phyloP scores from a whole-genome alignment of 2,888 invertebrate species.

The Ophraella communa region DNA sequence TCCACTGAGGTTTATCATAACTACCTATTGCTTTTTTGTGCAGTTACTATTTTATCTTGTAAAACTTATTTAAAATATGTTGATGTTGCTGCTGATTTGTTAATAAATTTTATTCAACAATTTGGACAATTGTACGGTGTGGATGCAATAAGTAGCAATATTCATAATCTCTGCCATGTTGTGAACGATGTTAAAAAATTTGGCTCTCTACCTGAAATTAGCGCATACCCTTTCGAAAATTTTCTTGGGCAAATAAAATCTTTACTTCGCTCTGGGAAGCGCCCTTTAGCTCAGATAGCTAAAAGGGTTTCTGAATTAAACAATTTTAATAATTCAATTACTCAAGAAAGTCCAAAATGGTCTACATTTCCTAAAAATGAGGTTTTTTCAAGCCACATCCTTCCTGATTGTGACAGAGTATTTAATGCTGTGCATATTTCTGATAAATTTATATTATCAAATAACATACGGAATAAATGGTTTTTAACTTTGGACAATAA shows the following conservation, averaged over 20 bases:
- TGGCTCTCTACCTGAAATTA: background rate
- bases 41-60: background rate
- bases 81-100: background rate
- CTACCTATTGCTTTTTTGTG: background rate
- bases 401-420: too few species aligned
- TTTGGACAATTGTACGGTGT: background rate
- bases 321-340: background rate
- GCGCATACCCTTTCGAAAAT: background rate
- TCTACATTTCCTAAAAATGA: too few species aligned
- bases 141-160: background rate
- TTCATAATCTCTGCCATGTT: background rate
- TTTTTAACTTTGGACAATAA: too few species aligned
- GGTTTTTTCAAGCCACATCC: too few species aligned
- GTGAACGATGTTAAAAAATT: background rate
- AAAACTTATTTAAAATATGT: background rate
- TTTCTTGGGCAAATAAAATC: background rate
- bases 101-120: background rate
- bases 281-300: background rate
- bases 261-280: background rate
- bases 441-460: too few species aligned
- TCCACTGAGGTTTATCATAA: slow-evolving; percentile 22
- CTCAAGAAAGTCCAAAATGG: too few species aligned
- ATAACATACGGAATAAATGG: too few species aligned
- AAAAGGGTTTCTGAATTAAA: background rate
- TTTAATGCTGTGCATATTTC: too few species aligned